phyloP scores from a whole-genome alignment of 2,113 vertebrate genomes.

The Mus musculus region DNA sequence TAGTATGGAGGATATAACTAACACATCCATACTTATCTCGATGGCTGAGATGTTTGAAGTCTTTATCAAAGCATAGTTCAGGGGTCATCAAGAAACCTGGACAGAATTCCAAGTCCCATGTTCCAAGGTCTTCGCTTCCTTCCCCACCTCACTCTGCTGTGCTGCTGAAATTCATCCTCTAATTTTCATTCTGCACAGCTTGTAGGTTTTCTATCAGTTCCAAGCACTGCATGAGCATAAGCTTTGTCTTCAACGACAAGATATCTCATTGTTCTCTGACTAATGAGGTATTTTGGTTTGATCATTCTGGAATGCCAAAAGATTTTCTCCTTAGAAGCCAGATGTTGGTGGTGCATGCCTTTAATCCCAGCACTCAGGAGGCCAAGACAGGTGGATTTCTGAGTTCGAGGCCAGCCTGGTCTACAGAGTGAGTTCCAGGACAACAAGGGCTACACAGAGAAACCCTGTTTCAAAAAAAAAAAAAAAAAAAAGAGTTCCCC shows the following conservation, averaged over 20 bases:
- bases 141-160: neutral
- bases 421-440: no score
- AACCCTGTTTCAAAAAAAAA: no score
- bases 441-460: no score
- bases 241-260: neutral
- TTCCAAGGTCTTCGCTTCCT: neutral
- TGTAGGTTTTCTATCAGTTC: neutral
- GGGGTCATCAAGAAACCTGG: neutral
- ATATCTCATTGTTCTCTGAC: neutral
- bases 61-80: accelerated
- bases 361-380: no score
- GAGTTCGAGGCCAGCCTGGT: no score
- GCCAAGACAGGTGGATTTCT: no score
- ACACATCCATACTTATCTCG: neutral
- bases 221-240: neutral
- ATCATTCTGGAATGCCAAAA: neutral
- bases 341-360: no score
- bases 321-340: neutral
- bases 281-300: neutral
- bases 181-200: neutral
- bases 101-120: neutral
- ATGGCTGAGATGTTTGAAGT: neutral
- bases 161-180: neutral
- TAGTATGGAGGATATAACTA: neutral
- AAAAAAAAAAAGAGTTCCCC: neutral